These are phyloP conservation scores for Frankliniella intonsa DNA, from an alignment of 2,888 invertebrate species.

Conservation along the genomic window DNA sequence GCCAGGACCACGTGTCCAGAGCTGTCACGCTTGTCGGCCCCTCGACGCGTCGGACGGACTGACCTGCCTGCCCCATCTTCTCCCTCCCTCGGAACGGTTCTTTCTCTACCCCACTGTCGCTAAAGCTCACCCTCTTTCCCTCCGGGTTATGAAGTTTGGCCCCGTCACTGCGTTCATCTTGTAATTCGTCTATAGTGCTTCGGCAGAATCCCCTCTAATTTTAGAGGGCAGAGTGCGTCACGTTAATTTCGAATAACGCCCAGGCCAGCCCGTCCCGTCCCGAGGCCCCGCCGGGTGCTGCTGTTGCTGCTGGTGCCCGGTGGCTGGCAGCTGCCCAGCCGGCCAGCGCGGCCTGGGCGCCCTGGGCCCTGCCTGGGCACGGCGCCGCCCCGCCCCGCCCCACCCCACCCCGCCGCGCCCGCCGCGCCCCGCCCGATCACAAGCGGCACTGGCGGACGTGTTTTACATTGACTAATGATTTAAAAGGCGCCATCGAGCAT, in stretches of 20 bases:
- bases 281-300: not conserved
- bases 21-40: not conserved
- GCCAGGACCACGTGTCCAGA: not conserved
- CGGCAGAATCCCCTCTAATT: slow-evolving; percentile 10
- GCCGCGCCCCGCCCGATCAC: not conserved
- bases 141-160: no score
- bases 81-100: no score
- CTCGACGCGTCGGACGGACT: not conserved
- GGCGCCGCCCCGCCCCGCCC: not conserved
- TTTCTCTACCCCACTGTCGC: no score
- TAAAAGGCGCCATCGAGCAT: not conserved
- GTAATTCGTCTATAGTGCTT: not conserved
- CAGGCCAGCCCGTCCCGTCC: not conserved
- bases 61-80: not conserved
- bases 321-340: not conserved
- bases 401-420: not conserved
- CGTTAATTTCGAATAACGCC: slow-evolving; percentile 14
- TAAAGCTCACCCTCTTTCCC: no score
- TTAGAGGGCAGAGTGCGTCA: slow-evolving; percentile 24
- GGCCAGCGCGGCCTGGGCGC: not conserved
- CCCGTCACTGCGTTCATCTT: not conserved
- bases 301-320: no score
- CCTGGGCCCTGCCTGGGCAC: not conserved
- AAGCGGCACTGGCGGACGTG: not conserved
- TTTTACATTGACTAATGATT: slow-evolving; percentile 1